Conservation (phyloP, 2,888 invertebrate genomes). For the Sphinx pinastri region DNA sequence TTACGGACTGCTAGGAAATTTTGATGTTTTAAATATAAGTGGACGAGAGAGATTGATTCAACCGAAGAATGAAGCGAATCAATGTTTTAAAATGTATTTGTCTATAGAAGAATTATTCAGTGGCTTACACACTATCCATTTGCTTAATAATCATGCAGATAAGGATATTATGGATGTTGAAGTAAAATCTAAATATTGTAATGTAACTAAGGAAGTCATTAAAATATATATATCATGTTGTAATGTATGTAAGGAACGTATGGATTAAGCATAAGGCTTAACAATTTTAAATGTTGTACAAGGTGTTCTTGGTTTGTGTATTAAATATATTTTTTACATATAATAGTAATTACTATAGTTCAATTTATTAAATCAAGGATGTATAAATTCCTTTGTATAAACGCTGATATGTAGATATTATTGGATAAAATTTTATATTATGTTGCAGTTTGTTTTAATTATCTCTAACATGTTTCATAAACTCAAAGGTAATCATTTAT, state of each 20-base stretch:
- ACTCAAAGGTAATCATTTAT: no score
- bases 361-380: no score
- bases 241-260: constrained; percentile 44
- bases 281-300: background rate
- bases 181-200: constrained; percentile 69
- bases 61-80: constrained; percentile 50
- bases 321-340: no score
- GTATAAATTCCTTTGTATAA: no score
- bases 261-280: background rate
- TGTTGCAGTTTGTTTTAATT: no score
- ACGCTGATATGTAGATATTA: no score
- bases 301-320: background rate
- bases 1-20: constrained; percentile 64
- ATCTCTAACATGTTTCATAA: no score
- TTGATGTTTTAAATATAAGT: constrained; percentile 58
- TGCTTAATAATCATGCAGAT: constrained; percentile 62
- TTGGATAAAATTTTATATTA: no score
- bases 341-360: no score
- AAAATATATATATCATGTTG: constrained; percentile 68
- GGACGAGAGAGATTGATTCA: constrained; percentile 59
- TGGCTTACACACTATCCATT: constrained; percentile 69
- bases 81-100: constrained; percentile 62
- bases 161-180: constrained; percentile 59
- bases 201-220: constrained; percentile 69
- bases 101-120: constrained; percentile 63